A percentile compares a stretch with the other conserved stretches of the same genome.
Evolutionary conservation across 2,888 invertebrate species (phyloP).

Genomic region (Capitulum mitella): DNA sequence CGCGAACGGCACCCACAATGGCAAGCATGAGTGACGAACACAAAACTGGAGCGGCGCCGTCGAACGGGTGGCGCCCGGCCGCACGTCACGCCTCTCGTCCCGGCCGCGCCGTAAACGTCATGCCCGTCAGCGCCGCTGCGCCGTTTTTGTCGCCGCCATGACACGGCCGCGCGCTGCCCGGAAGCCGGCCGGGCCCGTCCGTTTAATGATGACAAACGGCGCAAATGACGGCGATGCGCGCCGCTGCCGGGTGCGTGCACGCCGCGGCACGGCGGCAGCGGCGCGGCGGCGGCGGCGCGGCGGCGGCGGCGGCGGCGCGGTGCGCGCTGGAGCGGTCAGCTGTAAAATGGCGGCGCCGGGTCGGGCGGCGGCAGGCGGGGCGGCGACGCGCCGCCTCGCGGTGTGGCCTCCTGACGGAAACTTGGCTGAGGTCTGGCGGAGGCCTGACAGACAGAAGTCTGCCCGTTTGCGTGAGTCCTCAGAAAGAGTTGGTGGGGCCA

Average conservation of each 20-base stretch:
- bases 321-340: not conserved
- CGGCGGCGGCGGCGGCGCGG: not conserved
- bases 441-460: no score
- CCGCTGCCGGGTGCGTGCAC: not conserved
- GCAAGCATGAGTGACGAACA: no score
- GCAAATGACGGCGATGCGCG: not conserved
- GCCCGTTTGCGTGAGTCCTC: no score
- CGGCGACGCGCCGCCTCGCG: no score
- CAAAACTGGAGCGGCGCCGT: no score
- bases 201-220: not conserved
- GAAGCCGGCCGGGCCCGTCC: not conserved
- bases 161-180: not conserved
- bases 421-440: no score
- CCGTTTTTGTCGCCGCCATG: slow-evolving; percentile 12
- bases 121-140: not conserved
- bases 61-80: no score
- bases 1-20: no score
- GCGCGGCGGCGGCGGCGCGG: not conserved
- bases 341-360: slow-evolving; percentile 12
- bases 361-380: not conserved
- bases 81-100: not conserved
- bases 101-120: not conserved
- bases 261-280: no score
- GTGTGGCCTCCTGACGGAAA: no score
- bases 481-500: no score